Base-by-base conservation (phyloP, 2,888 invertebrate genomes). In the Amiota communis region DNA sequence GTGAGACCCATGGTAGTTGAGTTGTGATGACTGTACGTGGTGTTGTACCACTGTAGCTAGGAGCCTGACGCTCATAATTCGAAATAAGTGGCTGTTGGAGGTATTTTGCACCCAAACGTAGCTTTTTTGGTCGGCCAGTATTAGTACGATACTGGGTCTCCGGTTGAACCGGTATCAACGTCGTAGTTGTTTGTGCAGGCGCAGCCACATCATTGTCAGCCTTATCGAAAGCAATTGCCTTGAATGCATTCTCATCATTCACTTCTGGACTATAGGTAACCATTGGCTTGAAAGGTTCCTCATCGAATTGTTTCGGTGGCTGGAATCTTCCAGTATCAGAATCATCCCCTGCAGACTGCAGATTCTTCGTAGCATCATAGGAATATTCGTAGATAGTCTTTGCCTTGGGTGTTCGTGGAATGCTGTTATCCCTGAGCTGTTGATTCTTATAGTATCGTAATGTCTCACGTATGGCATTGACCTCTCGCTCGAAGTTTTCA, bases 381-480 rank as follows among this genome's bases (percentile, higher is more conserved):
- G 93, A 94, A 86, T 93, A 95, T 85, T 95, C 94, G 85, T 94
- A 95, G 9, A 93, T 91, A 12, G 92, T 89, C 83, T 92, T 92
- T 9, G 91, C 90, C 83, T 92, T 87, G 8, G 87, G 85, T 13
- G 85, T 82, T 15, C 87, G 80, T 1, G 87, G 86, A 73, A 88
- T 87, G 17, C 86, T 84, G 72, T 89, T 89, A 75, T 88, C 86
- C 74, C 91, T 89, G 8, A 90, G 78, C 75, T 92, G 91, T 15
- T 93, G 93, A 70, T 91, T 91, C 48, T 87, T 92, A 78, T 92
- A 93, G 78, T 92, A 92, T 74, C 93, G 92, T 65, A 94, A 91
- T 23, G 93, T 93, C 79, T 93, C 92, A 78, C 93, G 92, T 76
- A 94, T 91, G 71, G 92, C 91, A 70, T 93, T 92, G 69, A 94